Base-by-base conservation (phyloP, 2,797 vertebrate genomes). In the Menidia menidia region DNA sequence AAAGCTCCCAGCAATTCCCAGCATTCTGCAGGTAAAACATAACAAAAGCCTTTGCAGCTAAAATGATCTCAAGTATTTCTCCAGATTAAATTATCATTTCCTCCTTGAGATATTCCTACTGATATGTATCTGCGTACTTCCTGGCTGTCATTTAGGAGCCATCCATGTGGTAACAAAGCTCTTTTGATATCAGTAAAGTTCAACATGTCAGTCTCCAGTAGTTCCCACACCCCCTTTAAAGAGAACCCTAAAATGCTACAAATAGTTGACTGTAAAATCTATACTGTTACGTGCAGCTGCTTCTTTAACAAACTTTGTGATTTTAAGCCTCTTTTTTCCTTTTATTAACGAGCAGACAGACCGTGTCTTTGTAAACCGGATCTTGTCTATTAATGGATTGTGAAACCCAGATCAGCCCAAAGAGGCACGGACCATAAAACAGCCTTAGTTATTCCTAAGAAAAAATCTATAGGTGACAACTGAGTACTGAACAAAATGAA, bases 91-190 rank as follows among this genome's bases (percentile, higher is more conserved):
- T 63, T 44, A 66, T 15, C 9, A n/a, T 32, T 15, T 13, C 16
- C 52, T 51, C 43, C 15, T 5, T 54, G 60, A 70, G 55, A 66
- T 33, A 18, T 6, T 30, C 25, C 33, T 55, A 58, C 55, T 9
- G 8, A 16, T 39, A 44, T 60, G 16, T 60, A 54, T 57, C 55
- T 67, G 45, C 65, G 56, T n/a, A 11, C 60, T 47, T 59, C 31
- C 63, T 19, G 50, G 43, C 66, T 77, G 54, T 15, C 33, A 50
- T 50, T 48, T 50, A 74, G 73, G 84, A 79, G 54, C 16, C 33
- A 50, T 50, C 51, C 52, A 74, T 75, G 84, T 81, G 78, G 76
- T 84, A 89, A 85, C 71, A 33, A 33, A 80, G 65, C 78, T 75
- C 50, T 60, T 4, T 58, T 63, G 50, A 63, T 35, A 43, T 82